Base-by-base conservation (phyloP, 2,113 vertebrate genomes). In the Colossoma macropomum region DNA sequence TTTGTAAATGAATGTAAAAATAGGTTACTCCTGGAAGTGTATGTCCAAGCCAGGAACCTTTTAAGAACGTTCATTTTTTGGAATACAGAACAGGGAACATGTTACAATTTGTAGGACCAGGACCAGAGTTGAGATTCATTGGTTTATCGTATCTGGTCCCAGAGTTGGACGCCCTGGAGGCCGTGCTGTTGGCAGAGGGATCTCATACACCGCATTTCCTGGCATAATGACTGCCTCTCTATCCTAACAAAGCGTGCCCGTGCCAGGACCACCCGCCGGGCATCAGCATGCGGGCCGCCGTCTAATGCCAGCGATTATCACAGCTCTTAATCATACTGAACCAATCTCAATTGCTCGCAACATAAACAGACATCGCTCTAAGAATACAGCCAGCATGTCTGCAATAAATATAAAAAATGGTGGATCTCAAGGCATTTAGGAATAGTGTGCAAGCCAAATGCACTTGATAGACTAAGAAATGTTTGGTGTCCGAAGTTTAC, bases 301-400 rank as follows among this genome's bases (percentile, higher is more conserved):
- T 69, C 87, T 88, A 82, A 84, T 88, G 86, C 83, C 86, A 83
- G 82, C 50, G 80, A 72, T 75, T 70, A 79, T 63, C 71, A 62
- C 23, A 80, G 71, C 80, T 78, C 76, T 62, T 83, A 63, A 80
- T 86, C 81, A 66, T 56, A 86, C 38, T 25, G 60, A 71, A 83
- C 65, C 54, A 82, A 78, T 76, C 38, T 59, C 69, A 83, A 83
- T 80, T 63, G 79, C 30, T 79, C 48, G 52, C 60, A 80, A 48
- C 52, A 4, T 71, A 70, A 75, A 68, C 54, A 75, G 15, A 71
- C n/a, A 65, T 25, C 52, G 32, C 38, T 48, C 69, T 38, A 63
- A 50, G n/a, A 54, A 25, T 59, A 25, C 32, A 69, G 69, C 68
- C 45, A 23, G 32, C 52, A 27, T 5, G 21, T 41, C 66, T 10